Base-by-base conservation (phyloP, 2,113 vertebrate species). In the Abramis brama region DNA sequence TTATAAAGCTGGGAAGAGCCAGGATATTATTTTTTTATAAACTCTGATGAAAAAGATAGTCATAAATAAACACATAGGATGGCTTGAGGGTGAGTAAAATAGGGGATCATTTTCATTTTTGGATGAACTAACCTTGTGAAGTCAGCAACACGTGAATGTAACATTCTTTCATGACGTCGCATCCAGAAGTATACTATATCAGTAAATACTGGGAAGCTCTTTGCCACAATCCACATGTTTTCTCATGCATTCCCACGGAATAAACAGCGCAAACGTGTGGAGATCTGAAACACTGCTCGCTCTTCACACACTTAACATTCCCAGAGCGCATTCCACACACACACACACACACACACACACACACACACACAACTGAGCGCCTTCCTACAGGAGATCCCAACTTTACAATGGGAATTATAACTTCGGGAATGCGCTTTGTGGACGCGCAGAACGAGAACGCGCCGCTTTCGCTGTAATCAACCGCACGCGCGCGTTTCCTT, bases 251-350 rank as follows among this genome's bases (percentile, higher is more conserved):
- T 68, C 9, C 88, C 90, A 27, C 27, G 87, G 90, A 91, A 79
- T 85, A 85, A 90, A 71, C 91, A 79, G 5, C 91, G 87, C 76
- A 86, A 83, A 90, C 85, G 81, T 11, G 83, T 85, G 87, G 55
- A 60, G 75, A 73, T 75, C 84, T 76, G 39, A 21, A 68, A 74
- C 55, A 50, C 71, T 30, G 70, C 76, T 73, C 50, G 55, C 70
- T 88, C 90, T 90, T 90, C 90, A 87, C 84, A 92, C 93, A 92
- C 81, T 89, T 68, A 78, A 77, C 93, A 94, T 94, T 94, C 94
- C 92, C 2, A 84, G 84, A 93, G 91, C 85, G 87, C 88, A 86
- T 74, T 70, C 74, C 75, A 50, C 43, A 43, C 43, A 43, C 43
- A 43, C 39, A 43, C 39, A 39, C 30, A 30, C 30, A 30, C 33